Percentiles rank a stretch among this genome's conserved stretches.
phyloP scores from a whole-genome alignment of 2,113 vertebrate species.

The Platycercus adscitus region DNA sequence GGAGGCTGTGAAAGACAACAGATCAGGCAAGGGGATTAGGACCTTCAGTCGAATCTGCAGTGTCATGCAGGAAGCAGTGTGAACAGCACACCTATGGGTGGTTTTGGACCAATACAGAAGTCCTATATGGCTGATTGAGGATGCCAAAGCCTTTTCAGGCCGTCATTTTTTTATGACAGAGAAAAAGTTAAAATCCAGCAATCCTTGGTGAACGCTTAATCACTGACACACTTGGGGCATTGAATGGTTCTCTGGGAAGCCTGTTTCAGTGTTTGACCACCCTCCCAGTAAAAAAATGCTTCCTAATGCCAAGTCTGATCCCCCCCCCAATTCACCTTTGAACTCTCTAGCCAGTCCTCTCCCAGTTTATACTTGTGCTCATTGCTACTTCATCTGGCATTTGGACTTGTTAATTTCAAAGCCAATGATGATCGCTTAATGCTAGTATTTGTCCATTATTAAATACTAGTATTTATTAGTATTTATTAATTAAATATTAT shows the following conservation, averaged over 20 bases:
- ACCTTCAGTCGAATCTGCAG: not conserved
- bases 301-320: not conserved
- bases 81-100: not conserved
- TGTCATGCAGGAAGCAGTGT: not conserved
- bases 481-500: not conserved
- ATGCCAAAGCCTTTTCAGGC: not conserved
- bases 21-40: not conserved
- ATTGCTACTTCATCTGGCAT: fast-evolving
- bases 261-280: not conserved
- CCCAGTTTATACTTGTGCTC: fast-evolving
- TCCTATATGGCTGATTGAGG: not conserved
- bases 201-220: not conserved
- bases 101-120: not conserved
- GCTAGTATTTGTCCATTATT: not conserved
- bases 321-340: not conserved
- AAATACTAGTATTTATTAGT: not conserved
- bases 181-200: not conserved
- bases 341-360: not conserved
- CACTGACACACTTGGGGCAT: not conserved
- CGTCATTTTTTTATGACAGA: not conserved
- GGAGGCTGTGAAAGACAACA: not conserved
- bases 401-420: not conserved
- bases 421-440: not conserved
- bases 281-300: not conserved
- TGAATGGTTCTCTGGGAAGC: not conserved